These are phyloP conservation scores for Pseudeuparius sepicola DNA, from an alignment of 2,888 invertebrate genomes.

Conservation along the genomic window DNA sequence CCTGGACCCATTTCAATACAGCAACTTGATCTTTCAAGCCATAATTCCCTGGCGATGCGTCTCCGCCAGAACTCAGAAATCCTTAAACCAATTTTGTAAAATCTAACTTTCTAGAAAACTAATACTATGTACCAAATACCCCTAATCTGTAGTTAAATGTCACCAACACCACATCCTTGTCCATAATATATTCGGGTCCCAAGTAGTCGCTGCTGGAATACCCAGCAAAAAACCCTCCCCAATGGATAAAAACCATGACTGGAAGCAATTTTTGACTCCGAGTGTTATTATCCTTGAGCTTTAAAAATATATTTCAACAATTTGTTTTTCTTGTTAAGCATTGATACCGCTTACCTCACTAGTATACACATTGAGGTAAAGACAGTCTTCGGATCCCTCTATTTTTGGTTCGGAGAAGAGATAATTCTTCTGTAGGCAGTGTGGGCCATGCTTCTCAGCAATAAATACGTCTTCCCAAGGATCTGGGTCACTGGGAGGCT, in stretches of 20 bases:
- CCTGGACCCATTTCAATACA: conserved; percentile 41
- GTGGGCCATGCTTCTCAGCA: conserved; percentile 33
- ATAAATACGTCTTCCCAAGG: conserved; percentile 19
- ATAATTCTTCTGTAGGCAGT: conserved; percentile 41
- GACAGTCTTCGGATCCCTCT: conserved; percentile 41
- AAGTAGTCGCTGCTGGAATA: conserved; percentile 35
- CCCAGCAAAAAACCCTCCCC: conserved; percentile 45
- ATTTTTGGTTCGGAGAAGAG: conserved; percentile 27
- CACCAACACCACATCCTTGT: conserved; percentile 41
- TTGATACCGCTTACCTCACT: conserved; percentile 27
- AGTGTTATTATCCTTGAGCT: too few relatives aligned
- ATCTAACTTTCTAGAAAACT: background rate
- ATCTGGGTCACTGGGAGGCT: background rate
- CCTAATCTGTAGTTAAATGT: conserved; percentile 41
- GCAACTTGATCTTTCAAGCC: conserved; percentile 43
- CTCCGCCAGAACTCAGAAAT: conserved; percentile 39
- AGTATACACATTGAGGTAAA: conserved; percentile 43
- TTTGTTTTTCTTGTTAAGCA: background rate
- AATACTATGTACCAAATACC: conserved; percentile 29
- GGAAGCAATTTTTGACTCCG: too few relatives aligned
- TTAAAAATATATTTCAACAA: too few relatives aligned
- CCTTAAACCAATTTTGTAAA: conserved; percentile 17
- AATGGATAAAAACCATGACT: conserved; percentile 46
- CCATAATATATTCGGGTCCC: conserved; percentile 46
- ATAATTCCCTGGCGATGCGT: conserved; percentile 41